Base-by-base conservation (phyloP, 2,888 invertebrate species). In the Chaetoderma sp. region DNA sequence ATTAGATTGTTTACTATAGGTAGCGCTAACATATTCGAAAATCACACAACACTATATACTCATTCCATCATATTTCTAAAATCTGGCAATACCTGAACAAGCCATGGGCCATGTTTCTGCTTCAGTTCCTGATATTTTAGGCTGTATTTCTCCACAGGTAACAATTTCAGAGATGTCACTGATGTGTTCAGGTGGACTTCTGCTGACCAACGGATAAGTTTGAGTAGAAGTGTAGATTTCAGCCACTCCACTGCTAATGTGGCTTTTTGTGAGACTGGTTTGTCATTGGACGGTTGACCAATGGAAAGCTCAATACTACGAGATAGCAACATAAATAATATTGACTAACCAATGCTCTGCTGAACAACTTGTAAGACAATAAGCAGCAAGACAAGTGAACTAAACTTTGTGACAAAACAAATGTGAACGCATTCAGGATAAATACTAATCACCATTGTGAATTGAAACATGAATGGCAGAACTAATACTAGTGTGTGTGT, bases 81-180 rank as follows among this genome's bases (percentile, higher is more conserved):
- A n/a, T n/a, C n/a, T n/a, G n/a, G n/a, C n/a, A n/a, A 59, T 52
- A 92, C 93, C 89, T 92, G 89, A 10, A 93, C 90, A 83, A 94
- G 90, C 67, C 90, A 88, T 64, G 89, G 88, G 0, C 93, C 93
- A 89, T 96, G 94, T 85, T 92, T 94, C 1, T 88, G 80, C 84
- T 96, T 96, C 8, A 96, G 86, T 27, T 89, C 78, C 77, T 91
- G 90, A 82, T 96, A 96, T 65, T 92, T 88, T 28, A 85, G 80
- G 77, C 90, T 91, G 84, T 96, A 96, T 65, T 89, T 88, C 68
- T 92, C 92, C 13, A 90, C 84, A 13, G 90, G 87, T 2, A 96
- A 88, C 42, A 93, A 88, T 63, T 88, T 87, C 47, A 95, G 86
- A 0, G 94, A 94, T 3, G 80, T 75, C 3, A 76, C 66, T 3